These are phyloP conservation scores for Taenioides sp. DNA, from an alignment of 2,797 vertebrate genomes.

Conservation along the genomic window DNA sequence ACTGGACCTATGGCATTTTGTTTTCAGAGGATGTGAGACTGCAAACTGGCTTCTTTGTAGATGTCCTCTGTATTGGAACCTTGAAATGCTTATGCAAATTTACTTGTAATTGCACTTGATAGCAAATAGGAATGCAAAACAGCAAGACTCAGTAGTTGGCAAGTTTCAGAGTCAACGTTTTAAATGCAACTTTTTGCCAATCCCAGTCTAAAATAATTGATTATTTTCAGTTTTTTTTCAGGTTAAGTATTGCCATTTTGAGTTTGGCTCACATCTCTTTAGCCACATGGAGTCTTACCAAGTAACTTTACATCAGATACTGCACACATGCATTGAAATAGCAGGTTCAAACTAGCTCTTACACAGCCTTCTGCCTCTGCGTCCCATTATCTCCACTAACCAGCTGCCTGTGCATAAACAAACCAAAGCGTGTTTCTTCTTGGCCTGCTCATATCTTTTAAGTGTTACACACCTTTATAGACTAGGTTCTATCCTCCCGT, in stretches of 20 bases:
- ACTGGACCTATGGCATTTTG: too few species aligned
- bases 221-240: background rate
- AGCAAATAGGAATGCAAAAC: background rate
- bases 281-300: background rate
- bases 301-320: background rate
- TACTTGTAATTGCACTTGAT: background rate
- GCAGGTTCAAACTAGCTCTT: conserved; percentile 25
- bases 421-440: conserved; percentile 50
- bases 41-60: too few species aligned
- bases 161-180: background rate
- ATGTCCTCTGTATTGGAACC: too few species aligned
- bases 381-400: conserved; percentile 55
- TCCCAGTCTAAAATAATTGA: background rate
- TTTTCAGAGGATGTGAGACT: too few species aligned
- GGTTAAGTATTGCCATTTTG: background rate
- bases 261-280: background rate
- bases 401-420: conserved; percentile 64
- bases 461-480: conserved; percentile 53
- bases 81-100: too few species aligned
- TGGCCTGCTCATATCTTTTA: conserved; percentile 44
- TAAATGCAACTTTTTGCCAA: background rate
- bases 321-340: background rate
- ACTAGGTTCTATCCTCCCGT: conserved; percentile 56
- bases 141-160: background rate
- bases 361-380: conserved; percentile 49